phyloP scores from a whole-genome alignment of 2,888 invertebrate genomes.

The Clivina fossor region DNA sequence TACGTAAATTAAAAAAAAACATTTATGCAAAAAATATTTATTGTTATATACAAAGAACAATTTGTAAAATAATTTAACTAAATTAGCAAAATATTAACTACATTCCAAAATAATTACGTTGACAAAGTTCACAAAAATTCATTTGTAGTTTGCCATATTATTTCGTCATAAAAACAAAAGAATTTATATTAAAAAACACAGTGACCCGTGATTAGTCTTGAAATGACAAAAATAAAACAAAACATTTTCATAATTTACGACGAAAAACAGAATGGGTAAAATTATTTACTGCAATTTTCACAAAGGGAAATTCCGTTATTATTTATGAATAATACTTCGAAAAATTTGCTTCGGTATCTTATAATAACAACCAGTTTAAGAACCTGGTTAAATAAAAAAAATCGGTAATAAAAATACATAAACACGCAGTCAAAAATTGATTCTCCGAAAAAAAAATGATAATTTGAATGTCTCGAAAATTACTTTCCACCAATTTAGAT shows the following conservation, averaged over 20 bases:
- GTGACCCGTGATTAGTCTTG: too few relatives aligned
- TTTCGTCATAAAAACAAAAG: too few relatives aligned
- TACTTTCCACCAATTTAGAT: not conserved
- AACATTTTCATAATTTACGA: not conserved
- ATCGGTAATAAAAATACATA: constrained; percentile 11
- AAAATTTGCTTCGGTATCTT: not conserved
- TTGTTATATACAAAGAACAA: too few relatives aligned
- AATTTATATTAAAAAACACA: too few relatives aligned
- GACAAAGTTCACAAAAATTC: too few relatives aligned
- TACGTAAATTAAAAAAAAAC: too few relatives aligned
- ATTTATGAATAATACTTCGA: constrained; percentile 13
- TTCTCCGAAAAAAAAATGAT: constrained; percentile 7
- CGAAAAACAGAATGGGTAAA: not conserved
- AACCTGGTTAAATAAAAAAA: constrained; percentile 2
- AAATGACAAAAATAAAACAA: not conserved
- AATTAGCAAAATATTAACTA: too few relatives aligned
- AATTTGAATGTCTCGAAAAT: constrained; percentile 8
- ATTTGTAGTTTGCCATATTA: too few relatives aligned
- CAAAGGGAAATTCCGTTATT: constrained; percentile 19
- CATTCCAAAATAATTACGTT: too few relatives aligned
- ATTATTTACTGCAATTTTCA: constrained; percentile 14
- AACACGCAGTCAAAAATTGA: constrained; percentile 9
- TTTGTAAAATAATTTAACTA: too few relatives aligned
- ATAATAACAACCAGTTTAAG: constrained; percentile 9
- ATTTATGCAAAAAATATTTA: too few relatives aligned